These are phyloP conservation scores for Dicrurus megarhynchus DNA, from an alignment of 2,113 vertebrate genomes.

Conservation along the genomic window DNA sequence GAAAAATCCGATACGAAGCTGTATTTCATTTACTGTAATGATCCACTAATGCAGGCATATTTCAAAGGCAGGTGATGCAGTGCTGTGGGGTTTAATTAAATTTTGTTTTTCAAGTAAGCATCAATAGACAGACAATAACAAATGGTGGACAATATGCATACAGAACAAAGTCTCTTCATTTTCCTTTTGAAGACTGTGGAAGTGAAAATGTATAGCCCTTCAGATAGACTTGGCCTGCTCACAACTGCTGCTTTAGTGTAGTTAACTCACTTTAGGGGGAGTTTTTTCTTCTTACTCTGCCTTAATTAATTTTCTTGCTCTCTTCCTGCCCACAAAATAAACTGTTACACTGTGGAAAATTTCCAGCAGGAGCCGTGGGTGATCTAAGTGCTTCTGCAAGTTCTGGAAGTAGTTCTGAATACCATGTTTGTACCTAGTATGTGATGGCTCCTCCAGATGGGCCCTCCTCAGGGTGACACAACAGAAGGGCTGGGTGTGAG, in stretches of 20 bases:
- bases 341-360: neutral
- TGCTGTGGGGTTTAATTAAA: conserved; percentile 45
- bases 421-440: neutral
- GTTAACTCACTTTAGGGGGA: neutral
- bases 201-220: neutral
- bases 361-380: neutral
- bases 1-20: conserved; percentile 19
- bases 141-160: conserved; percentile 13
- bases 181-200: neutral
- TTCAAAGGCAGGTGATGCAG: conserved; percentile 9
- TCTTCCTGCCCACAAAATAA: neutral
- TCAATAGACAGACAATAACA: conserved; percentile 41
- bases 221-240: neutral
- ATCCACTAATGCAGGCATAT: conserved; percentile 10
- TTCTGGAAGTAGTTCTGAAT: neutral
- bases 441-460: neutral
- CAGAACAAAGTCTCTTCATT: conserved; percentile 11
- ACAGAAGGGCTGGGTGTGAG: neutral
- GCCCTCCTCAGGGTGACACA: neutral
- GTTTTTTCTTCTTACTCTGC: neutral
- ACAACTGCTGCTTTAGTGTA: neutral
- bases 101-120: conserved; percentile 52
- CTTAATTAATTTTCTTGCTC: neutral
- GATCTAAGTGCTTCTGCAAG: neutral
- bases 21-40: conserved; percentile 58